These are phyloP conservation scores for Temnothorax rugatulus DNA, from an alignment of 2,888 invertebrate species.

Conservation along the genomic window DNA sequence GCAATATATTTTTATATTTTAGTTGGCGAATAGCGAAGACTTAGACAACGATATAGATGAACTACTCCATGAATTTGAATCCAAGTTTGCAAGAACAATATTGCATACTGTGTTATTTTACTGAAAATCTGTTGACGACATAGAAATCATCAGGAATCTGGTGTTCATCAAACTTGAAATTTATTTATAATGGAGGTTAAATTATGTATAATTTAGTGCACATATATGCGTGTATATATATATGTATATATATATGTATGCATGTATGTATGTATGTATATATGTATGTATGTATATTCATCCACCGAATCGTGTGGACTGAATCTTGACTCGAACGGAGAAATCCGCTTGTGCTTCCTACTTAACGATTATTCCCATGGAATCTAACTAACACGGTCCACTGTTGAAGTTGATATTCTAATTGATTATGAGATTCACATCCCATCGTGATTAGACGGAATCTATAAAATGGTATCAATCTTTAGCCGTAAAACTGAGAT, in stretches of 20 bases:
- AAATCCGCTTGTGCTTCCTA: constrained; percentile 73
- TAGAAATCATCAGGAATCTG: constrained; percentile 35
- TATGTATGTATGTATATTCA: constrained; percentile 41
- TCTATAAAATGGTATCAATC: constrained; percentile 32
- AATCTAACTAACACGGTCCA: constrained; percentile 51
- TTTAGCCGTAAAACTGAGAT: not conserved
- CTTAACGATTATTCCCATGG: constrained; percentile 62
- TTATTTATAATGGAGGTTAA: constrained; percentile 69
- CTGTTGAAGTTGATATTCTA: constrained; percentile 2
- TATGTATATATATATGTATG: constrained; percentile 6
- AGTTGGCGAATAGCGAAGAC: constrained; percentile 96
- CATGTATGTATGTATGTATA: not conserved
- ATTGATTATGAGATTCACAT: constrained; percentile 32
- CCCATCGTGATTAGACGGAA: constrained; percentile 33
- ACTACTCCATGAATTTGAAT: constrained; percentile 97
- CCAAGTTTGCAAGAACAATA: constrained; percentile 94
- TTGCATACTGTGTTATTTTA: constrained; percentile 98
- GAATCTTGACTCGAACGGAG: constrained; percentile 57
- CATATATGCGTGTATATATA: not conserved
- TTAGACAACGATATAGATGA: constrained; percentile 99
- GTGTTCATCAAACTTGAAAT: constrained; percentile 57
- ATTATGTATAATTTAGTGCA: constrained; percentile 64
- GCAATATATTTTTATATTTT: constrained; percentile 77
- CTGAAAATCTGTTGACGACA: constrained; percentile 86
- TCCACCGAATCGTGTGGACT: constrained; percentile 52